Evolutionary conservation across 2,888 invertebrate genomes (phyloP).

Genomic region (Andrena camellia): DNA sequence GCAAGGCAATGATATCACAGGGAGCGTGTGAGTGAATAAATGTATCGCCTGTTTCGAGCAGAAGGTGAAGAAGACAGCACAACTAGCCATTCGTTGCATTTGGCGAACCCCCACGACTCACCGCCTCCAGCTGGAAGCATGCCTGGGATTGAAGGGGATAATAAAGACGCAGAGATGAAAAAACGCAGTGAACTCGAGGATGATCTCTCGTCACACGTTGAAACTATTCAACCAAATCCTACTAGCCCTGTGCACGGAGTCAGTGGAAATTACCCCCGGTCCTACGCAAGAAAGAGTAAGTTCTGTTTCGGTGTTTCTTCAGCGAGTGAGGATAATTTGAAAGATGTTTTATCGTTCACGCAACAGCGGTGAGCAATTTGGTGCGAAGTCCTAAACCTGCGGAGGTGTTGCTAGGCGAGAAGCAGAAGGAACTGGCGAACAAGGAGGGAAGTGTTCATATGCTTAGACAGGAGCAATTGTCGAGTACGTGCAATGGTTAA

Average conservation of each 20-base stretch:
- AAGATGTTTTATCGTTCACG: neutral
- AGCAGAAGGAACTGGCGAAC: neutral
- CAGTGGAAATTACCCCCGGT: neutral
- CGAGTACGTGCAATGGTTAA: slow-evolving; percentile 4
- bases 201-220: neutral
- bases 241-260: neutral
- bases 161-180: neutral
- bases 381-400: neutral
- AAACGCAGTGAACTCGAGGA: neutral
- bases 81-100: neutral
- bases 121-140: neutral
- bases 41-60: neutral
- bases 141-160: neutral
- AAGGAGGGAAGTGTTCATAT: neutral
- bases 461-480: slow-evolving; percentile 20
- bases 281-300: neutral
- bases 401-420: neutral
- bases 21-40: neutral
- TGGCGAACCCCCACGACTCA: neutral
- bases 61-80: neutral
- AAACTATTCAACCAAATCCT: slow-evolving; percentile 33
- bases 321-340: neutral
- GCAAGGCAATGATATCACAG: too few relatives aligned
- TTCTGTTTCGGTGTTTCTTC: neutral
- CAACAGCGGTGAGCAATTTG: neutral